These are phyloP conservation scores for Papilio aristodemus DNA, from an alignment of 1,140 invertebrate species.

Conservation along the genomic window DNA sequence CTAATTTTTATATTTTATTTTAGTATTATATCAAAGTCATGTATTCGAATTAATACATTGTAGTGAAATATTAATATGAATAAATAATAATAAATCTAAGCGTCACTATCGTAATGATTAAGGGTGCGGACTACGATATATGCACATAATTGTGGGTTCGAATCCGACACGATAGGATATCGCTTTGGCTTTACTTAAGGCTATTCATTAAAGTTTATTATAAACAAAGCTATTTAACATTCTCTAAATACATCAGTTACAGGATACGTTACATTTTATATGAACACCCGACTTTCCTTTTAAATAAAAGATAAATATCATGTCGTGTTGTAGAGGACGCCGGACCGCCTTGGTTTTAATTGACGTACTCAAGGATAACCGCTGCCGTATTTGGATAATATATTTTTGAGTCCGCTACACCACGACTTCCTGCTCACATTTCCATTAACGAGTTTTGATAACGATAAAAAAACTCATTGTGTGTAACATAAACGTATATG, in stretches of 20 bases:
- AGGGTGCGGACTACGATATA: no score
- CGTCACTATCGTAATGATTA: no score
- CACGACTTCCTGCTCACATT: not conserved
- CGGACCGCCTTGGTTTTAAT: not conserved
- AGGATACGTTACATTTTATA: not conserved
- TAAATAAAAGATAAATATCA: constrained; percentile 1
- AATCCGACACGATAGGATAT: no score
- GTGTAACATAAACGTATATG: not conserved
- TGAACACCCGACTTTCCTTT: not conserved
- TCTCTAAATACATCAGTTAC: not conserved
- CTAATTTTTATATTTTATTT: no score
- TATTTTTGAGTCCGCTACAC: not conserved
- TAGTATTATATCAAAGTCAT: no score
- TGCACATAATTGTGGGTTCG: no score
- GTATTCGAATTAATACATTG: no score
- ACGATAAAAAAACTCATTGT: not conserved
- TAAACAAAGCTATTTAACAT: not conserved
- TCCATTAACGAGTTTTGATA: constrained; percentile 1
- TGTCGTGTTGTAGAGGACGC: not conserved
- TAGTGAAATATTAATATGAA: no score
- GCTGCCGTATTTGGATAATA: not conserved
- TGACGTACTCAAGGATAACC: constrained; percentile 16
- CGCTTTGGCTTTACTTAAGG: no score
- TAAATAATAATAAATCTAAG: no score
- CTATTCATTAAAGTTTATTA: not conserved